Evolutionary conservation across 2,888 invertebrate species (phyloP).

Genomic region (Microdon myrmicae): DNA sequence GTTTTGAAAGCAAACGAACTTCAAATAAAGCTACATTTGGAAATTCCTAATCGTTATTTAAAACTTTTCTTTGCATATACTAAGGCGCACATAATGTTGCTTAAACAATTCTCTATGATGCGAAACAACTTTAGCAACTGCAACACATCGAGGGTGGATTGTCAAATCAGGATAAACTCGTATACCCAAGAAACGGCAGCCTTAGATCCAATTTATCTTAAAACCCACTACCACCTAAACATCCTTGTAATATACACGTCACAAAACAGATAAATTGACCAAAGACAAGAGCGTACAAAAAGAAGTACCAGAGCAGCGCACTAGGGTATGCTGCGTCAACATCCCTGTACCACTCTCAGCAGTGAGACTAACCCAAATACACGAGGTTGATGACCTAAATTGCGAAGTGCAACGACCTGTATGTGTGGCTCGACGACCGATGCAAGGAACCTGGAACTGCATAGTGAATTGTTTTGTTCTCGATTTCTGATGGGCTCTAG

Average conservation of each 20-base stretch:
- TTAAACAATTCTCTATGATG: no score
- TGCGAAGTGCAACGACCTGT: constrained; percentile 65
- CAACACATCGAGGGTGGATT: no score
- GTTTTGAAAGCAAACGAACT: no score
- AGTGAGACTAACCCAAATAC: constrained; percentile 60
- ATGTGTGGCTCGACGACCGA: constrained; percentile 49
- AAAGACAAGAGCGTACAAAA: constrained; percentile 13
- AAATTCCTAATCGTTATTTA: no score
- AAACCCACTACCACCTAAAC: no score
- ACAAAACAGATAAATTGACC: no score
- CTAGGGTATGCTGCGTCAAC: constrained; percentile 10
- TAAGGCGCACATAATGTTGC: no score
- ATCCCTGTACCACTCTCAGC: constrained; percentile 6
- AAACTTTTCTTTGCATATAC: constrained; percentile 32
- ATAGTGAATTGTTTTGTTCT: constrained; percentile 18
- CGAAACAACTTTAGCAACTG: neutral
- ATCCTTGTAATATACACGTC: no score
- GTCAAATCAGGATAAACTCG: no score
- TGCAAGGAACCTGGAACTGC: neutral
- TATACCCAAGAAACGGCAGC: no score
- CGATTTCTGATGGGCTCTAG: constrained; percentile 21
- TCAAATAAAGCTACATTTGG: no score
- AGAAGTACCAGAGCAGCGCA: neutral
- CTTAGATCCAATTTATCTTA: no score
- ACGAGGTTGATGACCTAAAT: constrained; percentile 66